These are phyloP conservation scores for Drosophila villosipedis DNA, from an alignment of 2,888 invertebrate species.

Conservation along the genomic window DNA sequence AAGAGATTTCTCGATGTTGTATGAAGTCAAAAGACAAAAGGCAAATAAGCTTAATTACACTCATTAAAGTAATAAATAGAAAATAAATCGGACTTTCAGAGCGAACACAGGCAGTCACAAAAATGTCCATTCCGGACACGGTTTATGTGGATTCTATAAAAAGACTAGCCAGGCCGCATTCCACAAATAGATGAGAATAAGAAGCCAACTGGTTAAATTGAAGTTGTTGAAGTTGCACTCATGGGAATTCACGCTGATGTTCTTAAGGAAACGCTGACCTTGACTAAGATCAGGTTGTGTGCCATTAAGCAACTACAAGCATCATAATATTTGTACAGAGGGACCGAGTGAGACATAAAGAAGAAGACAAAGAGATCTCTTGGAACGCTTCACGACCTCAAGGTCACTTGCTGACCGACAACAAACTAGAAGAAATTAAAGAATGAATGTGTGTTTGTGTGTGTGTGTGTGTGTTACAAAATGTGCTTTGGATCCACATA, in stretches of 20 bases:
- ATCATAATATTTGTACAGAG: neutral
- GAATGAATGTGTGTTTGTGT: constrained; percentile 9
- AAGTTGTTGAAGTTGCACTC: constrained; percentile 29
- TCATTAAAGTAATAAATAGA: constrained; percentile 32
- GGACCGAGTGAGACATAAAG: neutral
- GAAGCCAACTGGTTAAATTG: constrained; percentile 28
- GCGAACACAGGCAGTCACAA: neutral
- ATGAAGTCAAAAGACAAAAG: constrained; percentile 20
- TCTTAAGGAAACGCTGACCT: constrained; percentile 46
- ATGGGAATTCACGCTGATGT: constrained; percentile 24
- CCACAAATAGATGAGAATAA: constrained; percentile 44
- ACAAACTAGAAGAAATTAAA: constrained; percentile 50
- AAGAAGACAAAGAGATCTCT: constrained; percentile 7
- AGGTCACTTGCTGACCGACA: constrained; percentile 42
- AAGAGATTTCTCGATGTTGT: neutral
- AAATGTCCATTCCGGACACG: constrained; percentile 4
- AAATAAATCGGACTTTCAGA: constrained; percentile 46
- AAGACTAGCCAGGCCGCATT: constrained; percentile 54
- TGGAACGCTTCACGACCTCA: constrained; percentile 42
- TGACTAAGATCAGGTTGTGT: constrained; percentile 53
- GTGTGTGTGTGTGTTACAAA: constrained; percentile 24
- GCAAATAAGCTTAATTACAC: constrained; percentile 47
- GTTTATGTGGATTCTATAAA: constrained; percentile 28
- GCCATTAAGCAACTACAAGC: constrained; percentile 4
- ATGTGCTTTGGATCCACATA: constrained; percentile 35